Conservation (phyloP, 1,140 invertebrate genomes). For the Hypsibius dujardini region DNA sequence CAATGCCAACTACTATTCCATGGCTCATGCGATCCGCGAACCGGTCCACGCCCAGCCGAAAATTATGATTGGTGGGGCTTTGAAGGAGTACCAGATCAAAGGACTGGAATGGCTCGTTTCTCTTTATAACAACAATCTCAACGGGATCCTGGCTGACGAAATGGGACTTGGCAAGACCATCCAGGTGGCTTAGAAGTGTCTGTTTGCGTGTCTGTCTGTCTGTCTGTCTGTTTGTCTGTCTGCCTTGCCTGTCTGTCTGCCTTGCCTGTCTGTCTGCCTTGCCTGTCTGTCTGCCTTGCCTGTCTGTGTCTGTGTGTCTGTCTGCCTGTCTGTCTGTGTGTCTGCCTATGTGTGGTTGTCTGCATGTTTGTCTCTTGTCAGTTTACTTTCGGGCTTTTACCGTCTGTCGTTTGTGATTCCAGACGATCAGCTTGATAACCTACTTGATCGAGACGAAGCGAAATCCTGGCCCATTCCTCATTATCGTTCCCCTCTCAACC, state of each 20-base stretch:
- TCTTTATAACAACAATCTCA: slow-evolving; percentile 92
- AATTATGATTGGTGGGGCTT: slow-evolving; percentile 74
- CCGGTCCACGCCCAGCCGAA: slow-evolving; percentile 75
- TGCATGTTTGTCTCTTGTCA: too few species aligned
- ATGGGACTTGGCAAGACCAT: slow-evolving; percentile 97
- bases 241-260: too few species aligned
- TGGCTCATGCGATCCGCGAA: slow-evolving; percentile 84
- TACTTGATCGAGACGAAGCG: slow-evolving; percentile 96
- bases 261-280: too few species aligned
- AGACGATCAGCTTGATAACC: slow-evolving; percentile 83
- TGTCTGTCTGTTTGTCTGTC: too few species aligned
- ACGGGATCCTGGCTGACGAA: slow-evolving; percentile 82
- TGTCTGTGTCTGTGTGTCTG: too few species aligned
- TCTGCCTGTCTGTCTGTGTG: too few species aligned
- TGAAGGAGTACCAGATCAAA: slow-evolving; percentile 91
- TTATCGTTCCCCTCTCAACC: slow-evolving; percentile 92
- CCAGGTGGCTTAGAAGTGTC: slow-evolving; percentile 30
- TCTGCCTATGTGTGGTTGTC: too few species aligned
- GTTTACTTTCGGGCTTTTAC: too few species aligned
- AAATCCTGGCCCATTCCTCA: slow-evolving; percentile 86
- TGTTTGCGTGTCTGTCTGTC: too few species aligned
- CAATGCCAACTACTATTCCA: slow-evolving; percentile 38
- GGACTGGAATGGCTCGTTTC: slow-evolving; percentile 97
- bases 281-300: too few species aligned
- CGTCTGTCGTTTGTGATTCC: slow-evolving; percentile 8